phyloP scores from a whole-genome alignment of 2,113 vertebrate genomes.

The Rhinopithecus roxellana region DNA sequence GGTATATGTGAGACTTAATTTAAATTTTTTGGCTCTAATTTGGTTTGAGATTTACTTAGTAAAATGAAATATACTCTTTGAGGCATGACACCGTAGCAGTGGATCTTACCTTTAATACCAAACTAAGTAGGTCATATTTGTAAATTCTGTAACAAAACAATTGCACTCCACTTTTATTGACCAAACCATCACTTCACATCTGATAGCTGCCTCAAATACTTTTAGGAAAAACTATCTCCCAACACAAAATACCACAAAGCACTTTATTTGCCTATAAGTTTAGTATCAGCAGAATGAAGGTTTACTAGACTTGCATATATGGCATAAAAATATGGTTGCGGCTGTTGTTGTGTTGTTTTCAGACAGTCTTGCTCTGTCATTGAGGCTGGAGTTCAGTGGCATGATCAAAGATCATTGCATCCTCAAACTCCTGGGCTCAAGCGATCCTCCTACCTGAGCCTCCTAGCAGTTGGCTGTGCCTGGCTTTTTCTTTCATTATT shows the following conservation, averaged over 20 bases:
- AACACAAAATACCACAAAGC: not conserved
- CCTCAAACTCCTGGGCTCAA: too few species aligned
- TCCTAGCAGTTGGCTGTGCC: too few species aligned
- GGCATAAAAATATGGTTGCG: not conserved
- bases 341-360: too few species aligned
- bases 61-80: not conserved
- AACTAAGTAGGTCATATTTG: not conserved
- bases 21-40: not conserved
- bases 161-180: not conserved
- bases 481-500: too few species aligned
- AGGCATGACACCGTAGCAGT: not conserved
- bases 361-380: too few species aligned
- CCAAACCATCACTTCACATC: not conserved
- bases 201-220: not conserved
- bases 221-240: not conserved
- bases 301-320: not conserved
- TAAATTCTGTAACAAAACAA: not conserved
- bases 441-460: too few species aligned
- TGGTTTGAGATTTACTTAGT: not conserved
- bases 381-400: too few species aligned
- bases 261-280: not conserved
- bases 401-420: too few species aligned
- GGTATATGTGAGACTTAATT: not conserved
- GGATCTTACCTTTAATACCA: not conserved
- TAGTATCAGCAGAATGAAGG: not conserved